These are phyloP conservation scores for Calameuta pallipes DNA, from an alignment of 2,888 invertebrate genomes.

Conservation along the genomic window DNA sequence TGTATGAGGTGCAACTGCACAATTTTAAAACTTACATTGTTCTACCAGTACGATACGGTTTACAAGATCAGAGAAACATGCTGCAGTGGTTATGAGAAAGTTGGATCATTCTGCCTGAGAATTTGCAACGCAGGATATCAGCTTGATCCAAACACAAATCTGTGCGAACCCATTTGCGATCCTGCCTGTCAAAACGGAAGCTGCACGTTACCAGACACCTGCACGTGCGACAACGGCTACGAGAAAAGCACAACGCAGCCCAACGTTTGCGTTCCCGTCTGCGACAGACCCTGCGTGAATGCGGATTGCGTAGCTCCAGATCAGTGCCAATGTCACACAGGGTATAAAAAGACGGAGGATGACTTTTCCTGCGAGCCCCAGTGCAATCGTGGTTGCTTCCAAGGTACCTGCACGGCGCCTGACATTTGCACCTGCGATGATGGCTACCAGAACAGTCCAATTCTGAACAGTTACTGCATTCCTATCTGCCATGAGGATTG, in stretches of 20 bases:
- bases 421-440: constrained; percentile 34
- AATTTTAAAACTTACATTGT: background rate
- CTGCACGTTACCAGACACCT: constrained; percentile 62
- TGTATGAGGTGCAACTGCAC: no score
- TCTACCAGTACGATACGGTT: constrained; percentile 25
- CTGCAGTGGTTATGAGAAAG: constrained; percentile 35
- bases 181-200: constrained; percentile 62
- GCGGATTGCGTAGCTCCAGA: constrained; percentile 45
- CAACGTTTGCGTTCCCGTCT: constrained; percentile 57
- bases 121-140: no score
- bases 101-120: no score
- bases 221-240: constrained; percentile 54
- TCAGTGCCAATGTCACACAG: constrained; percentile 42
- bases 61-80: constrained; percentile 25
- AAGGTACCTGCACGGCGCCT: constrained; percentile 41
- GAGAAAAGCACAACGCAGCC: background rate
- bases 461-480: background rate
- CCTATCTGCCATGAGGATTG: no score
- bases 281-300: constrained; percentile 53
- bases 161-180: constrained; percentile 30
- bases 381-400: constrained; percentile 46
- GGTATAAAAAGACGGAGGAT: constrained; percentile 27
- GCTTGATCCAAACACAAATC: no score
- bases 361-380: constrained; percentile 39
- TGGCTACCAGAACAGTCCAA: no score